These are phyloP conservation scores for Alligator mississippiensis DNA, from an alignment of 2,113 vertebrate genomes.

Conservation along the genomic window DNA sequence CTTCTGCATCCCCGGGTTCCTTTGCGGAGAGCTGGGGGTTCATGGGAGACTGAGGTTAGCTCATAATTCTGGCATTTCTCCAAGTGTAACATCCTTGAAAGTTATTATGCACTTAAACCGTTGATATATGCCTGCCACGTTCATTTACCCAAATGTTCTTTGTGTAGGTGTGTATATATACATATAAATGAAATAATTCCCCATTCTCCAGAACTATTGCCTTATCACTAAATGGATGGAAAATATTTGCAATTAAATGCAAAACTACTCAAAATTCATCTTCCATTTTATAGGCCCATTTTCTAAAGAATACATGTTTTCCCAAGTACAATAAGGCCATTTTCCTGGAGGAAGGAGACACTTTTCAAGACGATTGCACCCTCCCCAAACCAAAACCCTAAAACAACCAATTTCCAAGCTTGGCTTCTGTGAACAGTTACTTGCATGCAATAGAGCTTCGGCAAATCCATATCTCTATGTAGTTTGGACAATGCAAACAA, in stretches of 20 bases:
- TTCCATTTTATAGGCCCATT: neutral
- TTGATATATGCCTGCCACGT: neutral
- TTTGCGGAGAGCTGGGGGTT: neutral
- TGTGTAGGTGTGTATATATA: neutral
- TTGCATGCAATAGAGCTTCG: neutral
- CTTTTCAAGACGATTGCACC: neutral
- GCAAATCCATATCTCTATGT: neutral
- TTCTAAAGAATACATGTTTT: neutral
- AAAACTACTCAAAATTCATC: neutral
- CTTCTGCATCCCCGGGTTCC: neutral
- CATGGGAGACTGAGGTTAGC: fast-evolving
- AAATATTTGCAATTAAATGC: neutral
- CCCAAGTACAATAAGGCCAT: neutral
- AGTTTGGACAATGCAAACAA: neutral
- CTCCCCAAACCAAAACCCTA: neutral
- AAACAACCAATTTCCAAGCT: neutral
- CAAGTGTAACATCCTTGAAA: fast-evolving
- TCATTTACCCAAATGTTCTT: neutral
- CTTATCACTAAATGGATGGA: neutral
- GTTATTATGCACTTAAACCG: fast-evolving
- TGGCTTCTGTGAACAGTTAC: neutral
- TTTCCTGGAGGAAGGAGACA: neutral
- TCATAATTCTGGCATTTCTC: neutral
- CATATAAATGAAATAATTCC: neutral
- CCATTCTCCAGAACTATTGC: neutral